Conservation (phyloP, 2,113 vertebrate genomes). For the Caretta caretta region DNA sequence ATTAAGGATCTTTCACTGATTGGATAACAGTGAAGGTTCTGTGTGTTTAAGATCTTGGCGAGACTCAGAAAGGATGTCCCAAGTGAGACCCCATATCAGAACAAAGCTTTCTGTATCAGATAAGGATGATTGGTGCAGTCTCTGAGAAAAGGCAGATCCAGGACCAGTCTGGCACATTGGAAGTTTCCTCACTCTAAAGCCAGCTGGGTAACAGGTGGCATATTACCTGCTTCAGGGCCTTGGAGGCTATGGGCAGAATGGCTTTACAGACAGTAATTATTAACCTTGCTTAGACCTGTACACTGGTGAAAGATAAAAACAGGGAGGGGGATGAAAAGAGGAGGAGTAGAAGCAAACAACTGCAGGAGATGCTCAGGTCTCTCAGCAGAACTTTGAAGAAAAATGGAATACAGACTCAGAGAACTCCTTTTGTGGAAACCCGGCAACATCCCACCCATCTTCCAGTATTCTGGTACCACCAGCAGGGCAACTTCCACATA, state of each 20-base stretch:
- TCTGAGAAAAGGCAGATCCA: not conserved
- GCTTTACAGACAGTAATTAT: not conserved
- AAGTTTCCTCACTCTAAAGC: not conserved
- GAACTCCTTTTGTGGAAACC: not conserved
- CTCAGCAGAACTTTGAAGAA: not conserved
- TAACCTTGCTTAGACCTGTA: not conserved
- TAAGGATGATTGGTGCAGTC: not conserved
- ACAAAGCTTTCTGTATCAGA: not conserved
- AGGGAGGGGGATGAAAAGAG: not conserved
- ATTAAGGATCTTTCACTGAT: not conserved
- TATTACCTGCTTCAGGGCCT: not conserved
- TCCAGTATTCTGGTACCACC: not conserved
- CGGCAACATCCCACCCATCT: not conserved
- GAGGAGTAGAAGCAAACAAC: not conserved
- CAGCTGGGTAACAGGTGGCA: not conserved
- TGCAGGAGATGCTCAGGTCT: not conserved
- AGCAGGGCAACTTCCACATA: not conserved
- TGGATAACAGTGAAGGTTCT: not conserved
- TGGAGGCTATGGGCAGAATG: not conserved
- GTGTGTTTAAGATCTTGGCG: rapidly evolving
- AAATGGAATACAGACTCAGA: not conserved
- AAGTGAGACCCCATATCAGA: not conserved
- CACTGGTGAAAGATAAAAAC: not conserved
- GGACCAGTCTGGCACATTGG: rapidly evolving
- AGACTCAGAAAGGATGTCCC: not conserved